A percentile compares a stretch with the other conserved stretches of the same genome.
Conservation (phyloP, 2,888 invertebrate genomes). For the Thymelicus acteon region DNA sequence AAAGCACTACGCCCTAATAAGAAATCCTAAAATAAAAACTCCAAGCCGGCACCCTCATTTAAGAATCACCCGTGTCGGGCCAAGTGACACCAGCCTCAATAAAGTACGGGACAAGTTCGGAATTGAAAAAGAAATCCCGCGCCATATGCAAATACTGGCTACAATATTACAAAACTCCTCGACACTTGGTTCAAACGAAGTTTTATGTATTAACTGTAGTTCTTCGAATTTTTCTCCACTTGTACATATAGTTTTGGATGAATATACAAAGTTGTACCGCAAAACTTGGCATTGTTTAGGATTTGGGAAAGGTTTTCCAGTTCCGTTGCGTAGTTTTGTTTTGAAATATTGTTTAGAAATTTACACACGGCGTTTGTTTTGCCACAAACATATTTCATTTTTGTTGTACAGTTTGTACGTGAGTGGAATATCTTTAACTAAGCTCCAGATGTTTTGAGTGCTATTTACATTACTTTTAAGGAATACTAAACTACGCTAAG, state of each 20-base stretch:
- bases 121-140: conserved; percentile 78
- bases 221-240: conserved; percentile 29
- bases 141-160: conserved; percentile 68
- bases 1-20: not conserved
- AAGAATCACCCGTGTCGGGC: conserved; percentile 50
- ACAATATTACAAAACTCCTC: conserved; percentile 65
- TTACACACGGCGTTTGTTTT: conserved; percentile 4
- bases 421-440: not conserved
- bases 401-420: not conserved
- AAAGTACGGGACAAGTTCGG: conserved; percentile 72
- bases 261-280: conserved; percentile 23
- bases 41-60: conserved; percentile 20
- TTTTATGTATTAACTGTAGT: conserved; percentile 38
- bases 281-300: conserved; percentile 34
- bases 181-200: conserved; percentile 36
- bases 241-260: conserved; percentile 27
- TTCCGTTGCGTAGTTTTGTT: conserved; percentile 8
- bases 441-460: not conserved
- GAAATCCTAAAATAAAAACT: conserved; percentile 10
- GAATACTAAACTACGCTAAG: conserved; percentile 1
- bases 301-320: conserved; percentile 23
- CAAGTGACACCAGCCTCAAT: conserved; percentile 68
- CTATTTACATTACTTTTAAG: not conserved
- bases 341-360: conserved; percentile 9
- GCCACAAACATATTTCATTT: not conserved